Evolutionary conservation across 2,888 invertebrate species (phyloP).

Genomic region (Torymus auratus): DNA sequence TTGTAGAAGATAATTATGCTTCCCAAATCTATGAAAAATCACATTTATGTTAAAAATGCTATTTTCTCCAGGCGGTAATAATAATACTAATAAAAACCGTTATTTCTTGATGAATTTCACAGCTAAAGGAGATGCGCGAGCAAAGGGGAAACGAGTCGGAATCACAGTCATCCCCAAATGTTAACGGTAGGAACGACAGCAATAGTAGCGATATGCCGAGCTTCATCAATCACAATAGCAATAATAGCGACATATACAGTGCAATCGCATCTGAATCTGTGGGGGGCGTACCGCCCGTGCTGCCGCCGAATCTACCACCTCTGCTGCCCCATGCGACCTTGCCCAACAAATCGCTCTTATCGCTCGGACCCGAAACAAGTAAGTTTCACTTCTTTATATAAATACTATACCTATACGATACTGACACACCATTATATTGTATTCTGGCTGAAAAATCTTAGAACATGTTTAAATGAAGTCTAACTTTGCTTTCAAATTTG

Average conservation of each 20-base stretch:
- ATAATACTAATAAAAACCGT: neutral
- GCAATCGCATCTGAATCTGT: constrained; percentile 69
- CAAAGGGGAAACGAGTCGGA: constrained; percentile 61
- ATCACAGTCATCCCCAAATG: constrained; percentile 63
- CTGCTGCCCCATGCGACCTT: constrained; percentile 77
- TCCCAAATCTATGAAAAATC: constrained; percentile 23
- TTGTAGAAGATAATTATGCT: no score
- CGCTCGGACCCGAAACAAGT: constrained; percentile 42
- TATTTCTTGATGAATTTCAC: neutral
- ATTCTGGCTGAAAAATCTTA: no score
- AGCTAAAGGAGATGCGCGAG: constrained; percentile 45
- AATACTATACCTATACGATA: neutral
- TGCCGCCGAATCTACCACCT: constrained; percentile 76
- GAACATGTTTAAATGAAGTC: no score
- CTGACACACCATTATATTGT: no score
- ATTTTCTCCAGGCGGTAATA: no score
- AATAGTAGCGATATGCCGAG: constrained; percentile 80
- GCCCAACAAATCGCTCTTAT: constrained; percentile 20
- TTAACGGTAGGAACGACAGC: constrained; percentile 79
- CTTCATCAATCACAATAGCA: constrained; percentile 74
- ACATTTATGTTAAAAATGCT: no score
- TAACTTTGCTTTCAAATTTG: no score
- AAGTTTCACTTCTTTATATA: constrained; percentile 13
- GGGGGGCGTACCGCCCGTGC: constrained; percentile 69
- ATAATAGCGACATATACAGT: constrained; percentile 4